Base-by-base conservation (phyloP, 2,888 invertebrate species). In the Timema podura region DNA sequence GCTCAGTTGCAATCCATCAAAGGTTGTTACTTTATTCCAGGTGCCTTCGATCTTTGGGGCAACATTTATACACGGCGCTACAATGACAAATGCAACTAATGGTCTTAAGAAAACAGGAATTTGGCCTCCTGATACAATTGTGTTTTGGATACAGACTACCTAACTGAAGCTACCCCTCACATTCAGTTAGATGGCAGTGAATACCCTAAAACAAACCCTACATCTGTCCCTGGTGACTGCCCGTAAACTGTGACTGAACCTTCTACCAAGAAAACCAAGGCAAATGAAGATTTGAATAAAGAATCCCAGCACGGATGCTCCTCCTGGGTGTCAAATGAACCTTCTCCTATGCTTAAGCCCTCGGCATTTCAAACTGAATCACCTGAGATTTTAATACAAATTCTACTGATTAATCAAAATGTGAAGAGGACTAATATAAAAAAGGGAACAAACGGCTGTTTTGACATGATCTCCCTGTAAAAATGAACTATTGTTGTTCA, bases 81-180 rank as follows among this genome's bases (percentile, higher is more conserved):
- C 49, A 5, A 48, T 51, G 48, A 49, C 44, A 48, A 49, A 13
- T 66, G 49, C 15, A 47, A 66, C 48, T 44, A 48, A 66, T n/a
- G 67, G 67, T n/a, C 48, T 66, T 44, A 48, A 66, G 30, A 49
- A 48, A 51, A 66, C 67, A 49, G 67, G 67, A 13, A 66, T 54
- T 30, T 30, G 61, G 30, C 8, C 15, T 30, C 15, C 68, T 59
- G 57, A 68, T 57, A 45, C 5, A 11, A 47, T 13, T 5, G 44
- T 68, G 3, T 68, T 68, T 46, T 51, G 7, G 46, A 67, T 5
- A 47, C 47, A 48, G 59, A 68, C 46, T 68, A 6, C 30, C 57
- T 57, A 7, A 54, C 68, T 16, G 16, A 16, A 68, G 44, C 48
- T 51, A 68, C 68, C 5, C 51, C 44, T 57, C 10, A 45, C 16